A percentile compares a stretch with the other conserved stretches of the same genome.
These are phyloP conservation scores for Notolepis coatsorum DNA, from an alignment of 2,797 vertebrate genomes.

Conservation along the genomic window DNA sequence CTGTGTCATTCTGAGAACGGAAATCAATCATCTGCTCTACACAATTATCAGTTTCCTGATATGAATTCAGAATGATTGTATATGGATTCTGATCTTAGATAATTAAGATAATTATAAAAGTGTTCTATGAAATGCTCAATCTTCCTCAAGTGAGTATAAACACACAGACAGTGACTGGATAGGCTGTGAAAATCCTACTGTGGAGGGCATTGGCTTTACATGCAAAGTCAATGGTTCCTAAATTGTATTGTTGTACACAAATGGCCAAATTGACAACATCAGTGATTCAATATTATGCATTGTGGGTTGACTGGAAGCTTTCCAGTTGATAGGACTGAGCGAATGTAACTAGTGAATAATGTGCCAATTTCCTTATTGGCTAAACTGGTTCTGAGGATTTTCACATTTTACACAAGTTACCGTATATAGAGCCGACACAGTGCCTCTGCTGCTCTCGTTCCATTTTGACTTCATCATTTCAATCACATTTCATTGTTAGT, in stretches of 20 bases:
- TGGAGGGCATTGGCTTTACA: neutral
- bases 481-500: too few relatives aligned
- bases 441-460: too few relatives aligned
- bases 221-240: slow-evolving; percentile 19
- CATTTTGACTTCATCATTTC: too few relatives aligned
- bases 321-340: slow-evolving; percentile 42
- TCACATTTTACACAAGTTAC: slow-evolving; percentile 24
- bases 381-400: slow-evolving; percentile 40
- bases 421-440: slow-evolving; percentile 32
- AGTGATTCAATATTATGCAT: slow-evolving; percentile 44
- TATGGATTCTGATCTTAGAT: too few relatives aligned
- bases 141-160: too few relatives aligned
- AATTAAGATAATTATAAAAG: too few relatives aligned
- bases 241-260: slow-evolving; percentile 45
- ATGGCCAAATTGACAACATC: slow-evolving; percentile 34
- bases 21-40: too few relatives aligned
- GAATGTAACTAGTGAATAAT: slow-evolving; percentile 40
- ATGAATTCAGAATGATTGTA: too few relatives aligned
- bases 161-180: slow-evolving; percentile 7
- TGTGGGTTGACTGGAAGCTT: neutral
- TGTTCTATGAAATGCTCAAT: too few relatives aligned
- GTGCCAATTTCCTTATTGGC: slow-evolving; percentile 27
- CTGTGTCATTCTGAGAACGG: too few relatives aligned
- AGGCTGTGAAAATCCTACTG: slow-evolving; percentile 15
- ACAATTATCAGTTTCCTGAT: too few relatives aligned